Conservation (phyloP, 2,113 vertebrate genomes). For the Tamias sibiricus region DNA sequence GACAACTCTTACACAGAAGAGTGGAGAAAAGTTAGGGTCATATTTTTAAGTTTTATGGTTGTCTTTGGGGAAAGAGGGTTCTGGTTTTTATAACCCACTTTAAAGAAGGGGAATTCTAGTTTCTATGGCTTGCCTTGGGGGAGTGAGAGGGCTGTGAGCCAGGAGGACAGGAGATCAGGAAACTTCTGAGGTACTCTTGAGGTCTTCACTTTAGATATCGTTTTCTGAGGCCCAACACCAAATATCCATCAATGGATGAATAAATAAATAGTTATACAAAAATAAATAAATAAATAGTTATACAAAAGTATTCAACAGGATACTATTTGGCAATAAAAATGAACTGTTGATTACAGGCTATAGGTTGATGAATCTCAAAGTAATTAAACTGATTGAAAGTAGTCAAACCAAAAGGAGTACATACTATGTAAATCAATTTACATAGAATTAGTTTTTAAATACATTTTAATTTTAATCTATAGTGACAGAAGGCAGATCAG, state of each 20-base stretch:
- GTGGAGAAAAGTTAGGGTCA: not conserved
- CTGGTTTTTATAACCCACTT: not conserved
- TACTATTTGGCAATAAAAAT: not conserved
- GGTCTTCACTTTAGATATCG: not conserved
- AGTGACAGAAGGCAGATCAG: constrained; percentile 2
- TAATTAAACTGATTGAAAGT: not conserved
- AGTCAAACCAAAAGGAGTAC: not conserved
- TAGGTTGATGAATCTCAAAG: not conserved
- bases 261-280: not conserved
- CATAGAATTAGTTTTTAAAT: not conserved
- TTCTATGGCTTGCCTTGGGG: not conserved
- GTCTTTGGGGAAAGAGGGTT: not conserved
- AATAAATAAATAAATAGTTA: not conserved
- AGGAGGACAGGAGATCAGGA: not conserved
- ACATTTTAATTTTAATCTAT: not conserved
- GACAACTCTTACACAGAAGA: not conserved
- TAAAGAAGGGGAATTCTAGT: not conserved
- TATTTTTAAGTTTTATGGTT: not conserved
- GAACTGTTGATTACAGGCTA: not conserved
- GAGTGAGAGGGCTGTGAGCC: not conserved
- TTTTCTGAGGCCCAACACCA: not conserved
- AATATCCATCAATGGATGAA: not conserved
- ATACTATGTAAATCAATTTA: not conserved
- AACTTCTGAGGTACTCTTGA: not conserved
- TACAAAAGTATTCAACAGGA: not conserved